Evolutionary conservation across 2,797 vertebrate genomes (phyloP).

Genomic region (Xiphorhynchus erythropygius): DNA sequence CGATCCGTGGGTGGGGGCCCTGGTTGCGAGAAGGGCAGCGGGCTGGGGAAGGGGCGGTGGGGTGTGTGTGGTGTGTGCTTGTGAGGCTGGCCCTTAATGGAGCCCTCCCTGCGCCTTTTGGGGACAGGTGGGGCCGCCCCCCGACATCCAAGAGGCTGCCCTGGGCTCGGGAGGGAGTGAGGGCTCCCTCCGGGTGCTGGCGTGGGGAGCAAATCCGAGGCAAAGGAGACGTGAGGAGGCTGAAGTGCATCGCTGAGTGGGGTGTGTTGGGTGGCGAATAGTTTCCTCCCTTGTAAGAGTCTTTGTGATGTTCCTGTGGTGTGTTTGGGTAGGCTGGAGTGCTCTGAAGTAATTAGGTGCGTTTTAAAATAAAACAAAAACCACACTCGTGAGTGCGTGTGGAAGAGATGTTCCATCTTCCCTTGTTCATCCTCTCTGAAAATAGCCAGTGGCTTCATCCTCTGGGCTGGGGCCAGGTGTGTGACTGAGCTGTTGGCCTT

Average conservation of each 20-base stretch:
- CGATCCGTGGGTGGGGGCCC: no score
- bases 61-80: no score
- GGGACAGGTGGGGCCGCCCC: not conserved
- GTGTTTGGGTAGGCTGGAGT: not conserved
- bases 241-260: not conserved
- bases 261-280: fast-evolving
- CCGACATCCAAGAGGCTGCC: fast-evolving
- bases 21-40: no score
- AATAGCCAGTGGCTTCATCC: not conserved
- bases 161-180: not conserved
- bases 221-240: not conserved
- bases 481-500: not conserved
- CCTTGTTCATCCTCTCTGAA: not conserved
- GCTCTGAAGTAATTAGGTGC: fast-evolving
- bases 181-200: not conserved
- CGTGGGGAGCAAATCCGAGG: fast-evolving
- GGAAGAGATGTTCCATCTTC: no score
- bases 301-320: fast-evolving
- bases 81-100: not conserved
- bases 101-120: no score
- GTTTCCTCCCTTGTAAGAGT: fast-evolving
- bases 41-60: no score
- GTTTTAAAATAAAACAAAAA: not conserved
- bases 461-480: not conserved
- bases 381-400: fast-evolving